Percentiles rank a stretch among this genome's conserved stretches.
These are phyloP conservation scores for Catharus minimus DNA, from an alignment of 2,113 vertebrate genomes.

Conservation along the genomic window DNA sequence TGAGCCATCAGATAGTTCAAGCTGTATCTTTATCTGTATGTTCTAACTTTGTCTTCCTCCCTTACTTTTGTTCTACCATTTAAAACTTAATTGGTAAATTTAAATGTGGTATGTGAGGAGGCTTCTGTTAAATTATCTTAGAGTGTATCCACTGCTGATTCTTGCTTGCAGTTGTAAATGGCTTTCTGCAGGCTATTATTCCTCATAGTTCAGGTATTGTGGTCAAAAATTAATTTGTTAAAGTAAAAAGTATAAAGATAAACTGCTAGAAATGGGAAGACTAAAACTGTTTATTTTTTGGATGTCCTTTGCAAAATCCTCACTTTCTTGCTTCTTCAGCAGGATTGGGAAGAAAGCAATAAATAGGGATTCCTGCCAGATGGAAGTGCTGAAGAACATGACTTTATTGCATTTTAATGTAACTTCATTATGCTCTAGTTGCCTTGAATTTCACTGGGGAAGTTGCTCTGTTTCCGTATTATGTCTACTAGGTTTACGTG, in stretches of 20 bases:
- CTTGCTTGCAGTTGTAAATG: neutral
- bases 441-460: neutral
- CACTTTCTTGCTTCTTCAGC: neutral
- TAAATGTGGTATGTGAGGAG: neutral
- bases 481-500: neutral
- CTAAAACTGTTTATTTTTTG: neutral
- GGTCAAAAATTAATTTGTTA: neutral
- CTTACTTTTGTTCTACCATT: neutral
- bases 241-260: neutral
- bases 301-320: neutral
- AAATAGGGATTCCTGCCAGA: neutral
- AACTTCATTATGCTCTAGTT: conserved; percentile 20
- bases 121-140: neutral
- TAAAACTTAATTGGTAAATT: neutral
- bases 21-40: neutral
- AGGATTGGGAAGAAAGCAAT: neutral
- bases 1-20: neutral
- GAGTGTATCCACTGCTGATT: neutral
- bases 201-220: neutral
- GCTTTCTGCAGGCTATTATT: neutral
- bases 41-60: neutral
- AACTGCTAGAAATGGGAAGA: neutral
- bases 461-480: neutral
- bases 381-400: neutral
- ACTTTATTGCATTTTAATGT: neutral